phyloP scores from a whole-genome alignment of 2,113 vertebrate species.

The Fregata magnificens region DNA sequence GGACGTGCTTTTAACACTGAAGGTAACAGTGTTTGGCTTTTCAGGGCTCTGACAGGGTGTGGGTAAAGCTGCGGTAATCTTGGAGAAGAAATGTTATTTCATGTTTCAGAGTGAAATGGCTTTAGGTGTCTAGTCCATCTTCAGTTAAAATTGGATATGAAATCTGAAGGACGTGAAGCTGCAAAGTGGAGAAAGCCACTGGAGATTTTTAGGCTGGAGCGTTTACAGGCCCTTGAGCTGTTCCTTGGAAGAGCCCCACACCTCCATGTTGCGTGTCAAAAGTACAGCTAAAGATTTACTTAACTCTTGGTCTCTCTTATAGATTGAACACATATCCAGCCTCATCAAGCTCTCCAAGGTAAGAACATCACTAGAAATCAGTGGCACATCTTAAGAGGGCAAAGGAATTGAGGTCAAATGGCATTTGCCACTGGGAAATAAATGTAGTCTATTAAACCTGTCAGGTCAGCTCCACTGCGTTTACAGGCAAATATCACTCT shows the following conservation, averaged over 20 bases:
- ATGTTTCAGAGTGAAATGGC: not conserved
- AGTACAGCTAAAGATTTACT: not conserved
- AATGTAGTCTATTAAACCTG: not conserved
- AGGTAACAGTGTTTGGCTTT: not conserved
- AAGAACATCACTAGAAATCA: not conserved
- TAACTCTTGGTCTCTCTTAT: constrained; percentile 63
- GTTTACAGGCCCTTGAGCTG: not conserved
- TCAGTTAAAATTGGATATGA: not conserved
- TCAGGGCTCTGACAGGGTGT: not conserved
- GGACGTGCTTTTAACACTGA: not conserved
- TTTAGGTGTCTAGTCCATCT: not conserved
- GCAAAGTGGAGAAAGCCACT: not conserved
- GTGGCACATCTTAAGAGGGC: not conserved
- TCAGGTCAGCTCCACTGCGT: not conserved
- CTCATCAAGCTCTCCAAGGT: constrained; percentile 99
- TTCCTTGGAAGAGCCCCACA: not conserved
- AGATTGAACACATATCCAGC: constrained; percentile 98
- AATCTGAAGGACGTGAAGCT: not conserved
- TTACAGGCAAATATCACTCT: not conserved
- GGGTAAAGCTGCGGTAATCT: not conserved
- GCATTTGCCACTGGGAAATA: not conserved
- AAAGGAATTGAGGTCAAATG: not conserved
- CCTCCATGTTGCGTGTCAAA: not conserved
- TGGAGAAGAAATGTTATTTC: not conserved
- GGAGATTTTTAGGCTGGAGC: not conserved